phyloP scores from a whole-genome alignment of 2,888 invertebrate species.

The Holacanthella duospinosa region DNA sequence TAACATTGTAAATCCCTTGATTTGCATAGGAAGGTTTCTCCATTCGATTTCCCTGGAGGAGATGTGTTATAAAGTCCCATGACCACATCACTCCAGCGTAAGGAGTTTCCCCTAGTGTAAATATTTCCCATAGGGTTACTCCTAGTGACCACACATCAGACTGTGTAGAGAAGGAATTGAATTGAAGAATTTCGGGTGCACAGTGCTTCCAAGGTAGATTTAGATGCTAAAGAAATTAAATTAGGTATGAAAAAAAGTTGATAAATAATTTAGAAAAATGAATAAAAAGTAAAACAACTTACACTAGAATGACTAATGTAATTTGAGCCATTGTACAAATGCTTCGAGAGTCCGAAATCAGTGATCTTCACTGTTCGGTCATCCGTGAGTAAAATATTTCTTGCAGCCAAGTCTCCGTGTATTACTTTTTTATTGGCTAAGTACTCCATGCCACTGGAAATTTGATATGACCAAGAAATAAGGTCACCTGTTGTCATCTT shows the following conservation, averaged over 20 bases:
- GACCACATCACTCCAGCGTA: constrained; percentile 6
- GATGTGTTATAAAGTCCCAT: neutral
- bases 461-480: constrained; percentile 6
- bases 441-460: constrained; percentile 12
- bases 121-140: constrained; percentile 11
- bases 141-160: constrained; percentile 11
- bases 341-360: constrained; percentile 10
- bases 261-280: neutral
- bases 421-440: constrained; percentile 8
- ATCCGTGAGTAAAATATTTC: constrained; percentile 7
- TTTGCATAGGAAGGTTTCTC: constrained; percentile 2
- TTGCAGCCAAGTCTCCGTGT: constrained; percentile 9
- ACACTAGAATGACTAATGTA: constrained; percentile 7
- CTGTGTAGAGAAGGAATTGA: constrained; percentile 4
- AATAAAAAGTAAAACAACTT: neutral
- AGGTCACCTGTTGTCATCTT: neutral
- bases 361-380: neutral
- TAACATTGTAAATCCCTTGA: neutral
- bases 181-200: constrained; percentile 5
- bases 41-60: neutral
- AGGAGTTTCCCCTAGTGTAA: constrained; percentile 9
- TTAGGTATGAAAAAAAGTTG: neutral
- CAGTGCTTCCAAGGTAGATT: constrained; percentile 9
- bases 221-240: neutral
- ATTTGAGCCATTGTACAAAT: constrained; percentile 10